Evolutionary conservation across 2,113 vertebrate genomes (phyloP), one percentile per base, ranked within the genome.

Genomic region (Serinus canaria): DNA sequence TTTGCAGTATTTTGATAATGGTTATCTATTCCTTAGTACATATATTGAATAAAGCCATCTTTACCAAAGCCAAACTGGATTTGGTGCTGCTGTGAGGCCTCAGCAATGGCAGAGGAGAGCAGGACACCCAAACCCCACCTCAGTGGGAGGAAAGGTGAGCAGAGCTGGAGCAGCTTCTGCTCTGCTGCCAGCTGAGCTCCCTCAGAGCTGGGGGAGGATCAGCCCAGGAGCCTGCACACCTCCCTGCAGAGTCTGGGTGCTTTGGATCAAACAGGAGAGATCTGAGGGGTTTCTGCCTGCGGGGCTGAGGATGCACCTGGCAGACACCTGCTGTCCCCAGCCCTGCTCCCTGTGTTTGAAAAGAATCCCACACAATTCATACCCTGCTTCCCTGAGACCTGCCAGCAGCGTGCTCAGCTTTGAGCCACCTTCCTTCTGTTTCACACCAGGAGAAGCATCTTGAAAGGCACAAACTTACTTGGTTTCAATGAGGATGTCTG

Each of bases 401-500:
- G 89, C 69, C 80, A 89, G 88, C 81, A 86, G 43, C 4, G 11
- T 44, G 72, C 64, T 49, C 86, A 74, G 70, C 81, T 78, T 28
- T n/a, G 52, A 80, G 39, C 70, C 59, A 60, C 90, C 64, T 89
- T 59, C 83, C 93, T 94, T 91, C 86, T 81, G 90, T 59, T 85
- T 70, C 90, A 62, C 52, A 60, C 88, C 64, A 69, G 64, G 39
- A 91, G 88, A 70, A 8, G 4, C 73, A 62, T 33, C 62, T n/a
- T 19, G 28, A 13, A 58, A 90, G 24, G 46, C 28, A 72, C 5
- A 3, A 11, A 89, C 99, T 98, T 49, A 99, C 99, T 99, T 99
- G 7, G 99, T 99, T 96, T 99, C 99, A 30, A 99, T 99, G 90
- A 99, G 98, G 70, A 99, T 99, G 98, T 99, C 99, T 2, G 98